Evolutionary conservation across 2,797 vertebrate species (phyloP), one percentile per base, ranked within the genome.

Genomic region (Labeo calbasu): DNA sequence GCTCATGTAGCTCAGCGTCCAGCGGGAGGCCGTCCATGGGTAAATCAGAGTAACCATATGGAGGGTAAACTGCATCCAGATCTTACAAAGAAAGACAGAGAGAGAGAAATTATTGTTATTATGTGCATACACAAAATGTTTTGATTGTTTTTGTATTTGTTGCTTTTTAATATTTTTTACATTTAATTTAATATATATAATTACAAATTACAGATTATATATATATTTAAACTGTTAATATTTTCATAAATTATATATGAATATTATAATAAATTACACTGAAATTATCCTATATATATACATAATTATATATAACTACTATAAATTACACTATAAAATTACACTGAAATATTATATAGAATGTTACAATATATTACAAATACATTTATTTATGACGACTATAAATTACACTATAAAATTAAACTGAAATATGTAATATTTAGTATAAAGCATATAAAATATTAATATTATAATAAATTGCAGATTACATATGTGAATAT

Each of bases 1-100:
- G 77, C 77, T 94, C 94, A 1, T 93, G 93, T 65, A 93, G 89
- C 23, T 94, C 92, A 0, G 92, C 87, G 40, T 95, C 94, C 76
- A 94, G 88, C 0, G 92, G 92, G 25, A 93, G 86, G 21, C 88
- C 90, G 61, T 94, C 91, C 69, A 95, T 88, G 72, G 92, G 88
- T 14, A 95, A 82, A 21, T 94, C 94, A 82, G 91, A 32, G 28
- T 94, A 95, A 65, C 92, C 91, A 2, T 94, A 95, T 0, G 92
- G 48, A 13, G 92, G 91, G 81, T 93, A 95, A 14, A 89, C 78
- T 1, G 81, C 92, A 40, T 94, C 93, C 73, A 94, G 78, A 55
- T 94, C 94, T 93, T 10, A 46, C 10, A 51, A 70, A 85, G 21
- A 84, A 13, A 87, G 1, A 83, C n/a, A 85, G 2, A 50, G 36